Evolutionary conservation across 2,888 invertebrate genomes (phyloP), one percentile per base, ranked within the genome.

Genomic region (Sarcophaga variegata): DNA sequence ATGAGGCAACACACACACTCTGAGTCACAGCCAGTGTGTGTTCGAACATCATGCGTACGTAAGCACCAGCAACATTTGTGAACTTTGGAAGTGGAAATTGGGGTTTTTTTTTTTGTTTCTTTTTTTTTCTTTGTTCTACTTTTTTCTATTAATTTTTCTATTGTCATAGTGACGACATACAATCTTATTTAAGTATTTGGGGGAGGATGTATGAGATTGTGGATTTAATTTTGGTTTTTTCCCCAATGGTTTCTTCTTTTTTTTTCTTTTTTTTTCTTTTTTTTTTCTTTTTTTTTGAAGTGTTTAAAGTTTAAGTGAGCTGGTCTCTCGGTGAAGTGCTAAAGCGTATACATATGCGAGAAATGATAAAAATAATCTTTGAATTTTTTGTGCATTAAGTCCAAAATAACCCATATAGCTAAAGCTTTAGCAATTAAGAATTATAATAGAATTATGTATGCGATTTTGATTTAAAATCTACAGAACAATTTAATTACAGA

Each of bases 81-180:
- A 71, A 71, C 70, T 71, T 54, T 59, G 54, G n/a, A 71, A 59
- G 17, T 54, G 17, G 14, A 71, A 59, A 49, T 49, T 49, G 4
- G 27, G 67, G 37, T 45, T 37, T 62, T 25, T 20, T 60, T 14
- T 14, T 45, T 37, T 47, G n/a, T 17, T 60, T 14, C 5, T 54
- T 54, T 49, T 49, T 49, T 14, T 49, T 49, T 49, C 49, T 49
- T 11, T 49, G 11, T 49, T 49, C 6, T 14, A 45, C n/a, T 22
- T 14, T 75, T 10, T 27, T 14, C 22, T 27, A 11, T 47, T 14
- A 8, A 64, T 45, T 47, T 69, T 47, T 2, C n/a, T 62, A 62
- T 81, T 69, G 22, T 49, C 69, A 81, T 75, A 69, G 81, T 75
- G 81, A 81, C 81, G 75, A 66, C 67, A 74, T 14, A 63, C 81